Base-by-base conservation (phyloP, 2,888 invertebrate genomes). In the Phaedon cochleariae region DNA sequence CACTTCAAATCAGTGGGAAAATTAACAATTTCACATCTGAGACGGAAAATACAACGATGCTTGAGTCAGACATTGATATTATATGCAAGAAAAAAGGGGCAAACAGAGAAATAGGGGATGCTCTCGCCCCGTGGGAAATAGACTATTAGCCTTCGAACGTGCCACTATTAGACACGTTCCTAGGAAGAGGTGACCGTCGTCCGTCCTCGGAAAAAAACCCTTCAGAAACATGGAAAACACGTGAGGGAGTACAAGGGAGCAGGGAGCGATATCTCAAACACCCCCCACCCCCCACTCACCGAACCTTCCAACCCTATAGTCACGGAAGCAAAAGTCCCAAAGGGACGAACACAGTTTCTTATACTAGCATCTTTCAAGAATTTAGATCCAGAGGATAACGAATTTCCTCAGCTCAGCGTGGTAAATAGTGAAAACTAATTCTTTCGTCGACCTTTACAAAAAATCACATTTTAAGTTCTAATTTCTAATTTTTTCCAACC, bases 211-310 rank as follows among this genome's bases (percentile, higher is more conserved):
- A 58, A 21, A 41, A 34, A 34, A 9, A 10, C 31, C 70, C 74
- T 71, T 69, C 70, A 57, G 62, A 70, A 73, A 80, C 79, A 79
- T 78, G 78, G 78, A 78, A 78, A 79, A 80, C 77, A 79, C 80
- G 79, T 81, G 79, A 80, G 80, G 80, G 34, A 34, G 81, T 80
- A 81, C 81, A 79, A 73, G n/a, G n/a, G n/a, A n/a, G 7, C 26
- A 7, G 80, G 79, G 79, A 79, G 76, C 80, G 77, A 79, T 81
- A 80, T 79, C 76, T 80, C 77, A 74, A 71, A 72, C 74, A 77
- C 75, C 79, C 71, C 69, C 73, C 77, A 78, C 75, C 74, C 67
- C 63, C 73, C 73, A 69, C 72, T 70, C 67, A 71, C 68, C 73
- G 71, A 6, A 34, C 34, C 74, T n/a, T n/a, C n/a, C n/a, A n/a